phyloP scores from a whole-genome alignment of 2,113 vertebrate genomes.

The Salvelinus sp. region DNA sequence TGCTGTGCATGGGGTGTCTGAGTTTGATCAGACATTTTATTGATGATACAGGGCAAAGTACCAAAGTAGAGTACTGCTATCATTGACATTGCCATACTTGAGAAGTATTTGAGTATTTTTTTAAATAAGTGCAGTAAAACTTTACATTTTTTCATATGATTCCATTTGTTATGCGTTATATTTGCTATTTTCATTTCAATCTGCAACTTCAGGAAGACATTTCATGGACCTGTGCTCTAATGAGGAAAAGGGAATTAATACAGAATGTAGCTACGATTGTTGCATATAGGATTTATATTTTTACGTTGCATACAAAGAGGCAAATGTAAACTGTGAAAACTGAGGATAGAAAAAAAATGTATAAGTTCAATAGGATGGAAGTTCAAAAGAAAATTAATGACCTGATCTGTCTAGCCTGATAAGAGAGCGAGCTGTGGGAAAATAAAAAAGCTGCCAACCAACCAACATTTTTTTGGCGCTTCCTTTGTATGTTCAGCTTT shows the following conservation, averaged over 20 bases:
- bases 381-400: not conserved
- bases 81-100: too few relatives aligned
- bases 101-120: too few relatives aligned
- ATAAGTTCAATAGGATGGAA: not conserved
- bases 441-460: not conserved
- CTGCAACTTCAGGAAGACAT: too few relatives aligned
- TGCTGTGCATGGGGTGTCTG: too few relatives aligned
- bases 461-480: not conserved
- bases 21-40: too few relatives aligned
- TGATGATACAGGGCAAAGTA: too few relatives aligned
- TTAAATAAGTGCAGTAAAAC: too few relatives aligned
- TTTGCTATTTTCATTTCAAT: too few relatives aligned
- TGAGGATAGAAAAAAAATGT: not conserved
- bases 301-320: not conserved
- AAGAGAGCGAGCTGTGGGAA: too few relatives aligned
- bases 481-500: constrained; percentile 10
- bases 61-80: too few relatives aligned
- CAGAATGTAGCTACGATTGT: not conserved
- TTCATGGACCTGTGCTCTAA: not conserved
- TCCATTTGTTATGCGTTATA: too few relatives aligned
- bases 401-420: not conserved
- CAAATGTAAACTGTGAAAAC: not conserved
- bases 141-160: too few relatives aligned
- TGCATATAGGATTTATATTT: not conserved
- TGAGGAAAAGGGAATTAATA: not conserved